Percentiles rank a stretch among this genome's conserved stretches.
phyloP scores from a whole-genome alignment of 2,113 vertebrate species.

The Cinclus cinclus region DNA sequence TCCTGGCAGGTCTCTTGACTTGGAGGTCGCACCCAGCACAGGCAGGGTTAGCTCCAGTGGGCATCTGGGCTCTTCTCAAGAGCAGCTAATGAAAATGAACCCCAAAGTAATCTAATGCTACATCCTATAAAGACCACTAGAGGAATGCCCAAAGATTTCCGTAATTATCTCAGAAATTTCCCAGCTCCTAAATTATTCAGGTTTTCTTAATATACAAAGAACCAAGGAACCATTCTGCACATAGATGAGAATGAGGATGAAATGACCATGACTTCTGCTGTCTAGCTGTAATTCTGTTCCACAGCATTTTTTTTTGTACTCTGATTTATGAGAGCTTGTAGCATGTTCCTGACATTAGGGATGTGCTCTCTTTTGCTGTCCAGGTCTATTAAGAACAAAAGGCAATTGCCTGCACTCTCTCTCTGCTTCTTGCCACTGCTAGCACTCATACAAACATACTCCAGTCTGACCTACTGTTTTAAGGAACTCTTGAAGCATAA shows the following conservation, averaged over 20 bases:
- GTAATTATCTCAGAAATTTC: background rate
- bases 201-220: background rate
- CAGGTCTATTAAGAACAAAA: background rate
- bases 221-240: background rate
- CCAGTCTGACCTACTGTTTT: background rate
- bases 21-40: rapidly evolving
- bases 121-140: background rate
- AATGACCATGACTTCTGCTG: background rate
- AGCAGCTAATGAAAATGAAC: background rate
- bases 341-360: background rate
- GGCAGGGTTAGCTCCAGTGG: rapidly evolving
- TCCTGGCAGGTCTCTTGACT: background rate
- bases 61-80: background rate
- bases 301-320: background rate
- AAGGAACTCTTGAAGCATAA: background rate
- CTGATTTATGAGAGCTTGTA: background rate
- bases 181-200: background rate
- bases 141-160: background rate
- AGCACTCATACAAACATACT: background rate
- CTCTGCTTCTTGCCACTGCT: background rate
- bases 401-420: background rate
- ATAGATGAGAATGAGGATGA: background rate
- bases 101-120: too few species aligned
- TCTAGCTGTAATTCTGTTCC: background rate
- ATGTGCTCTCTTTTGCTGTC: background rate